phyloP scores from a whole-genome alignment of 2,113 vertebrate genomes.

The Cyphomyrus discorhynchus region DNA sequence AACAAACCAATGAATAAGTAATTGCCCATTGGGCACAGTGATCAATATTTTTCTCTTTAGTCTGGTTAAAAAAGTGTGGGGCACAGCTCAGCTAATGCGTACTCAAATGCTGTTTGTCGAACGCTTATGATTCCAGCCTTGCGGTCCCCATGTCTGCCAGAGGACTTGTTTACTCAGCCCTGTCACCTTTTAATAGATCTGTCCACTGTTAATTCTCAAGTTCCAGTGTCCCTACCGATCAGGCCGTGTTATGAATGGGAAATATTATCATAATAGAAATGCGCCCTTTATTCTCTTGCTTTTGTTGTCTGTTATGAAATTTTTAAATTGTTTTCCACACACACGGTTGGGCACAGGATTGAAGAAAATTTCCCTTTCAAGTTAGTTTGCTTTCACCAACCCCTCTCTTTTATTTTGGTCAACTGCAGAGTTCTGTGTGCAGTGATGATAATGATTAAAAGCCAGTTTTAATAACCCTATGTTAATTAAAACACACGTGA shows the following conservation, averaged over 20 bases:
- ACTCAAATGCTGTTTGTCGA: slow-evolving; percentile 38
- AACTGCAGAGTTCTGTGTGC: neutral
- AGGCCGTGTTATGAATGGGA: neutral
- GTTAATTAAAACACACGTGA: slow-evolving; percentile 52
- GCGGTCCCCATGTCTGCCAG: slow-evolving; percentile 42
- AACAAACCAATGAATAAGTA: slow-evolving; percentile 6
- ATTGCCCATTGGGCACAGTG: slow-evolving; percentile 1
- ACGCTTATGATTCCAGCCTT: slow-evolving; percentile 37
- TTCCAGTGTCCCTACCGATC: slow-evolving; percentile 17
- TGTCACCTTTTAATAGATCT: slow-evolving; percentile 49
- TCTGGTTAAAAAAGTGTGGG: slow-evolving; percentile 30
- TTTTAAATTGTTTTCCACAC: neutral
- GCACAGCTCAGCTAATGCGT: slow-evolving; percentile 32
- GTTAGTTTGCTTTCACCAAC: neutral
- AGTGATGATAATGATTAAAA: slow-evolving; percentile 45
- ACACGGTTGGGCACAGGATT: neutral
- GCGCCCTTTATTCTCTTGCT: neutral
- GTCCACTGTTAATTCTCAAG: slow-evolving; percentile 44
- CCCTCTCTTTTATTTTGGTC: neutral
- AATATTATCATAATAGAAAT: neutral
- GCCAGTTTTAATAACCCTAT: slow-evolving; percentile 40
- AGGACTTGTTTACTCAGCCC: slow-evolving; percentile 45
- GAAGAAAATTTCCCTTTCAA: neutral
- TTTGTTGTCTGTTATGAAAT: neutral
- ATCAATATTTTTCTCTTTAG: slow-evolving; percentile 25